Evolutionary conservation across 2,113 vertebrate species (phyloP).

Genomic region (Cyanoderma ruficeps): DNA sequence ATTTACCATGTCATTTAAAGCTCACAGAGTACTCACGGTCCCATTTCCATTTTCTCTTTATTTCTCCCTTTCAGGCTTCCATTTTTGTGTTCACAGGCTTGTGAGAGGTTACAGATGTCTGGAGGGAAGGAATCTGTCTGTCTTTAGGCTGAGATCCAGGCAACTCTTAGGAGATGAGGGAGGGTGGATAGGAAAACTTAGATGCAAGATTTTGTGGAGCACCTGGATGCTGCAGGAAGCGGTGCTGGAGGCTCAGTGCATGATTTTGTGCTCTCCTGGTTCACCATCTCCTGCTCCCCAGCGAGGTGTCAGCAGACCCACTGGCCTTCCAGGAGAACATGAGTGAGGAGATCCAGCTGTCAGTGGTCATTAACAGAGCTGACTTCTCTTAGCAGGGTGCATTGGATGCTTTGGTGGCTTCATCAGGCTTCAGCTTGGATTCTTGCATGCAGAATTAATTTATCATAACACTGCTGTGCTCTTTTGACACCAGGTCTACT

Average conservation of each 20-base stretch:
- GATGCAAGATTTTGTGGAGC: not conserved
- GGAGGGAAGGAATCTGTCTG: not conserved
- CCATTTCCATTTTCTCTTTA: not conserved
- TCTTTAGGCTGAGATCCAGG: not conserved
- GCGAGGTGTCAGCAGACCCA: not conserved
- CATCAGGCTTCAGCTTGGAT: not conserved
- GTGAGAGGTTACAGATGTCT: not conserved
- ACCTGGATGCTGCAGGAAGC: not conserved
- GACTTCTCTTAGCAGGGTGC: not conserved
- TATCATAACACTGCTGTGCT: not conserved
- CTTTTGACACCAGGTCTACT: not conserved
- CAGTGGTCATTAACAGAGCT: not conserved
- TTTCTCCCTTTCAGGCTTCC: not conserved
- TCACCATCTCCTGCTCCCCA: not conserved
- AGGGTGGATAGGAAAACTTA: not conserved
- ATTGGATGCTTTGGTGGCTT: not conserved
- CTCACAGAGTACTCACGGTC: not conserved
- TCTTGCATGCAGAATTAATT: not conserved
- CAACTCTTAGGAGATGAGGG: not conserved
- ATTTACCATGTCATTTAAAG: not conserved
- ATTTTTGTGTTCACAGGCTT: fast-evolving
- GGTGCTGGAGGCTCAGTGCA: not conserved
- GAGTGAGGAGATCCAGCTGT: not conserved
- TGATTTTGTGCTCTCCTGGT: not conserved
- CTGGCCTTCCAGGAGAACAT: not conserved